Percentiles rank a stretch among this genome's conserved stretches.
phyloP scores from a whole-genome alignment of 1,140 invertebrate species.

The Neodiprion fabricii region DNA sequence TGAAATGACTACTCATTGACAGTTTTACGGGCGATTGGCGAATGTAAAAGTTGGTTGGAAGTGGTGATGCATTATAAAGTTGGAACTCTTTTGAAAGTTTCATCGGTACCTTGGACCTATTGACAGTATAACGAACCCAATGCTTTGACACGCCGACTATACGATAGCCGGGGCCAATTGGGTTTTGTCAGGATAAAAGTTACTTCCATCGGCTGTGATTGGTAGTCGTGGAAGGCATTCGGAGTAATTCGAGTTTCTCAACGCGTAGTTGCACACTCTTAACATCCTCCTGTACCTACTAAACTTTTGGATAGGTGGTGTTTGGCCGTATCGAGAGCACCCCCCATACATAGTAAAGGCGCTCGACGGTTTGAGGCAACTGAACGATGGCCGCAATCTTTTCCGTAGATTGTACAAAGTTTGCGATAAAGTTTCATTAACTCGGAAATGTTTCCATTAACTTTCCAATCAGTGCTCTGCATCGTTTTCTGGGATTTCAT shows the following conservation, averaged over 20 bases:
- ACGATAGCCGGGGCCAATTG: background rate
- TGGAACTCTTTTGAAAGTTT: no score
- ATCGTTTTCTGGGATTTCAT: slow-evolving; percentile 3
- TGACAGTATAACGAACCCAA: no score
- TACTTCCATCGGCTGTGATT: background rate
- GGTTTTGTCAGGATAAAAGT: background rate
- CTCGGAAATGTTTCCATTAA: slow-evolving; percentile 4
- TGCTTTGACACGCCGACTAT: no score
- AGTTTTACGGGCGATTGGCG: no score
- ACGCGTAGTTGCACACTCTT: background rate
- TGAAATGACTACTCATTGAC: no score
- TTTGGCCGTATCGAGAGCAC: background rate
- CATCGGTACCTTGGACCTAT: no score
- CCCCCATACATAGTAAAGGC: background rate
- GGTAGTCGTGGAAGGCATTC: background rate
- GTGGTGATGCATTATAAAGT: no score
- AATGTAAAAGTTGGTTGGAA: no score
- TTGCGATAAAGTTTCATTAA: slow-evolving; percentile 1
- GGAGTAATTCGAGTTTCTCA: background rate
- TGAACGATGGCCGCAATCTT: background rate
- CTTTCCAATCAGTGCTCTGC: background rate
- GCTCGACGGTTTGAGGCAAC: background rate
- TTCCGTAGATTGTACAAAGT: background rate
- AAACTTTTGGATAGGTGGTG: background rate
- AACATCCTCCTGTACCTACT: background rate